Evolutionary conservation across 2,888 invertebrate species (phyloP).

Genomic region (Lepidochitona cinerea): DNA sequence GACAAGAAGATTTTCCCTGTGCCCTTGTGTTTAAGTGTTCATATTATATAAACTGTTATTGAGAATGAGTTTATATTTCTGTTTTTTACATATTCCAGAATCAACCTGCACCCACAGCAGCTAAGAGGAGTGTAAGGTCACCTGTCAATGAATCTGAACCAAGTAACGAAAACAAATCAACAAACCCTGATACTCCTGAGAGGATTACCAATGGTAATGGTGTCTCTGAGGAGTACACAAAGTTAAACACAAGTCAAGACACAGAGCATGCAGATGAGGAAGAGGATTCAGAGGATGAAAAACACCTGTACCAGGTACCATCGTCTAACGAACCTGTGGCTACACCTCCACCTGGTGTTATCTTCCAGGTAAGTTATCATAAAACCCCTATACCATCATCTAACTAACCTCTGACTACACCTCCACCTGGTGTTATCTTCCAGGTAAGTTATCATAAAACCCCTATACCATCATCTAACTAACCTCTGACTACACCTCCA

Average conservation of each 20-base stretch:
- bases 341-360: background rate
- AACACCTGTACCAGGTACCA: constrained; percentile 38
- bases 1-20: too few species aligned
- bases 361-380: background rate
- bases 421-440: background rate
- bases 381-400: background rate
- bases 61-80: too few species aligned
- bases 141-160: too few species aligned
- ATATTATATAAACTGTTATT: too few species aligned
- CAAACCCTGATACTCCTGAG: too few species aligned
- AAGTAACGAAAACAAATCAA: too few species aligned
- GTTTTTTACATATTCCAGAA: too few species aligned
- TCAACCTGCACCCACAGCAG: too few species aligned
- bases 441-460: background rate
- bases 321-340: constrained; percentile 48
- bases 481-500: background rate
- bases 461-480: background rate
- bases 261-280: background rate
- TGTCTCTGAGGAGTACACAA: background rate
- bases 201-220: too few species aligned
- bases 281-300: constrained; percentile 4
- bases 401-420: background rate
- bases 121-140: too few species aligned
- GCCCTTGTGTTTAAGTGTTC: too few species aligned
- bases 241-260: background rate